phyloP scores from a whole-genome alignment of 2,113 vertebrate genomes.

The Archocentrus centrarchus region DNA sequence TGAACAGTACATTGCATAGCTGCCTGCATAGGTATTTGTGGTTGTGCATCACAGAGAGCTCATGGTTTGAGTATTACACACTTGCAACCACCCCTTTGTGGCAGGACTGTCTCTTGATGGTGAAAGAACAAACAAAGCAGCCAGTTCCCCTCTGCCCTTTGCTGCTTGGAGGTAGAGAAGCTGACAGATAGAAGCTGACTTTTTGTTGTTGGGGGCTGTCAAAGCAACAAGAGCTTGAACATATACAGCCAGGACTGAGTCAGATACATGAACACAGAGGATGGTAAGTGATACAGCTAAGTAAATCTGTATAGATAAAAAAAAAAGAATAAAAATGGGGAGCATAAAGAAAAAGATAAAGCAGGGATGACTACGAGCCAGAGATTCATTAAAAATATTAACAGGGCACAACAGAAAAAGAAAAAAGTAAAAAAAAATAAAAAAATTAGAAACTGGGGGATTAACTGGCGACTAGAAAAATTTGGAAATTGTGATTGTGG shows the following conservation, averaged over 20 bases:
- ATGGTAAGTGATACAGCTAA: slow-evolving; percentile 7
- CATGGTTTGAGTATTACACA: slow-evolving; percentile 34
- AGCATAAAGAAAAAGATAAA: neutral
- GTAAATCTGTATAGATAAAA: neutral
- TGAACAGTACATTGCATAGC: neutral
- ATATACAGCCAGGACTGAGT: slow-evolving; percentile 47
- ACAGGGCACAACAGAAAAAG: neutral
- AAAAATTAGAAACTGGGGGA: too few relatives aligned
- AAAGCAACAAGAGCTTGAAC: slow-evolving; percentile 53
- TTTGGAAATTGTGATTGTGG: neutral
- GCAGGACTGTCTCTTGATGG: slow-evolving; percentile 40
- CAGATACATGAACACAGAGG: slow-evolving; percentile 8
- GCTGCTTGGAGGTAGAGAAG: slow-evolving; percentile 47
- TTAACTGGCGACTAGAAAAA: neutral
- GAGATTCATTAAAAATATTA: neutral
- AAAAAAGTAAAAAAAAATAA: neutral
- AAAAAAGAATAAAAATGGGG: neutral
- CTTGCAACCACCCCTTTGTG: slow-evolving; percentile 29
- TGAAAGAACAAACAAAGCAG: slow-evolving; percentile 61
- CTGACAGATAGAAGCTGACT: slow-evolving; percentile 63
- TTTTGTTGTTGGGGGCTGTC: slow-evolving; percentile 61
- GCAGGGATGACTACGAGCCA: neutral
- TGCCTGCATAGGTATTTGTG: slow-evolving; percentile 15
- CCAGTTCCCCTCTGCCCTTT: slow-evolving; percentile 36
- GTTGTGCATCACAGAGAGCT: neutral